Evolutionary conservation across 2,888 invertebrate species (phyloP).

Genomic region (Xestia rhomboidea): DNA sequence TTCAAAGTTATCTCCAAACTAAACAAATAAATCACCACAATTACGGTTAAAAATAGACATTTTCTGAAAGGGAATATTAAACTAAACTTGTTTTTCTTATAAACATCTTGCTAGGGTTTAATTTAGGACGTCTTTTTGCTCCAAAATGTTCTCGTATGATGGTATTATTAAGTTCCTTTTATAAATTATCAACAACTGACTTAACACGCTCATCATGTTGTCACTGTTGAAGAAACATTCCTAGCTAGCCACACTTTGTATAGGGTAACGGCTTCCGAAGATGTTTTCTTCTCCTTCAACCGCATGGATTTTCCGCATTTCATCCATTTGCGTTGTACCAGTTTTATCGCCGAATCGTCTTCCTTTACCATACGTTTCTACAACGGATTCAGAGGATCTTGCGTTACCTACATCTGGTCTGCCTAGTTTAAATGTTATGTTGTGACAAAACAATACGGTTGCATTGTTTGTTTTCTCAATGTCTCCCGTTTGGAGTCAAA

Average conservation of each 20-base stretch:
- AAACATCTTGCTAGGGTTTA: slow-evolving; percentile 11
- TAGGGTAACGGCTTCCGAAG: not conserved
- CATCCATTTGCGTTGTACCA: not conserved
- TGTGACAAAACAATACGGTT: not conserved
- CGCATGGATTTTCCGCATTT: not conserved
- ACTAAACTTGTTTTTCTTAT: slow-evolving; percentile 10
- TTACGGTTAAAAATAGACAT: slow-evolving; percentile 4
- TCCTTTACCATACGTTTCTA: not conserved
- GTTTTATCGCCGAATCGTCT: not conserved
- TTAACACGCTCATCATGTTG: not conserved
- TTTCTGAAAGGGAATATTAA: slow-evolving; percentile 12
- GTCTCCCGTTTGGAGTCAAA: not conserved
- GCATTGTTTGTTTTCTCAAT: not conserved
- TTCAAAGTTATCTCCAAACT: slow-evolving; percentile 5
- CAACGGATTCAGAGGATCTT: not conserved
- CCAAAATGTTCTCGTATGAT: not conserved
- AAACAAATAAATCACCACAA: slow-evolving; percentile 12
- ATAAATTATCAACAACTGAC: not conserved
- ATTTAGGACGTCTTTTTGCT: not conserved
- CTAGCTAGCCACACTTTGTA: not conserved
- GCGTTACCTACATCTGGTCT: not conserved
- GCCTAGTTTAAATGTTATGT: not conserved
- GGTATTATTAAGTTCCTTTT: not conserved
- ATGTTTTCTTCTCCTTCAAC: not conserved
- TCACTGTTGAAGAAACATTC: not conserved